Evolutionary conservation across 2,113 vertebrate species (phyloP).

Genomic region (Barbus barbus): DNA sequence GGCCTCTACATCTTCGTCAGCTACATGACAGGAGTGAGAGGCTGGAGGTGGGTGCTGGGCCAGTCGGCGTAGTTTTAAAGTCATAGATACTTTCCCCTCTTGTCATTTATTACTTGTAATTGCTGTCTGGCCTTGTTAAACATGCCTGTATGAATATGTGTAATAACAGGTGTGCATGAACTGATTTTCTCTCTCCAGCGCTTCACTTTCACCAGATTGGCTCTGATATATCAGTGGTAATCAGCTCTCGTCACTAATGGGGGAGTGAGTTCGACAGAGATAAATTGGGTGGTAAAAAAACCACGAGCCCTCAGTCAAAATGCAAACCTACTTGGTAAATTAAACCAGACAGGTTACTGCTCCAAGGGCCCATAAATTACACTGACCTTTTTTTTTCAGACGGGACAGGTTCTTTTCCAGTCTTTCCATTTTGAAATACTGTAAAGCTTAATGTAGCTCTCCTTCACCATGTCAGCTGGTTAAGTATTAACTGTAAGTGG

Average conservation of each 20-base stretch:
- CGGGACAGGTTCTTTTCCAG: not conserved
- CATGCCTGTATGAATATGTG: not conserved
- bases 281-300: slow-evolving; percentile 25
- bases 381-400: slow-evolving; percentile 1
- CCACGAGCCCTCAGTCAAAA: not conserved
- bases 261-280: not conserved
- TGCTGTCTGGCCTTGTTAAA: slow-evolving; percentile 37
- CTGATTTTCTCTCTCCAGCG: not conserved
- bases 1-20: slow-evolving; percentile 34
- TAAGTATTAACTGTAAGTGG: not conserved
- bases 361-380: not conserved
- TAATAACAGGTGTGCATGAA: slow-evolving; percentile 4
- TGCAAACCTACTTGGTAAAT: slow-evolving; percentile 2
- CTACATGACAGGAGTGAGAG: not conserved
- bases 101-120: slow-evolving; percentile 29
- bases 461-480: slow-evolving; percentile 21
- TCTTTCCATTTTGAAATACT: slow-evolving; percentile 16
- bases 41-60: slow-evolving; percentile 6
- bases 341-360: not conserved
- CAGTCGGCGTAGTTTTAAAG: not conserved
- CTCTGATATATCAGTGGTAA: not conserved
- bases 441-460: slow-evolving; percentile 29
- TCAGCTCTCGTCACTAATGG: not conserved
- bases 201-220: not conserved
- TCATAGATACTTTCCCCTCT: not conserved